phyloP scores from a whole-genome alignment of 2,113 vertebrate species.

The zebrafish (Danio rerio) region DNA sequence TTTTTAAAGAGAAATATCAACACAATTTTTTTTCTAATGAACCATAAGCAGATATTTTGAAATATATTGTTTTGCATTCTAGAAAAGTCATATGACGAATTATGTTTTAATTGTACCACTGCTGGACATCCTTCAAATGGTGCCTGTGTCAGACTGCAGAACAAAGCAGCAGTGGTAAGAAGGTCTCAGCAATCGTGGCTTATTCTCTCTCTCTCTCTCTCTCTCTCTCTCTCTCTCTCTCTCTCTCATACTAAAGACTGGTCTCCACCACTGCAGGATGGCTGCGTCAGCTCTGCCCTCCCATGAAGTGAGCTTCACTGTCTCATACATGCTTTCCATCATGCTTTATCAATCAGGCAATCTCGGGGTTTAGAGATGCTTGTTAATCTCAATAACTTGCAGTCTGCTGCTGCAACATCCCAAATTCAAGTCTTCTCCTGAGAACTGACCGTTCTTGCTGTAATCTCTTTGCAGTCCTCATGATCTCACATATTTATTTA shows the following conservation, averaged over 20 bases:
- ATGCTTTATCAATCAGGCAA: slow-evolving; percentile 53
- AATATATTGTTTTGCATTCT: too few relatives aligned
- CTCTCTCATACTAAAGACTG: slow-evolving; percentile 36
- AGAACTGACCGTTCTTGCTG: slow-evolving; percentile 54
- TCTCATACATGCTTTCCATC: slow-evolving; percentile 55
- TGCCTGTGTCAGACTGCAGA: slow-evolving; percentile 51
- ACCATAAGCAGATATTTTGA: neutral
- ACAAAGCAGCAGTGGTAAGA: slow-evolving; percentile 36
- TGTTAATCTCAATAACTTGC: slow-evolving; percentile 39
- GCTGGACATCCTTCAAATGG: slow-evolving; percentile 17
- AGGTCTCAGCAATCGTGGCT: slow-evolving; percentile 37
- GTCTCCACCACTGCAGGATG: slow-evolving; percentile 46
- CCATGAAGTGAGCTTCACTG: slow-evolving; percentile 20
- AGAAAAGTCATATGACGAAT: too few relatives aligned
- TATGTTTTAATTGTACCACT: neutral
- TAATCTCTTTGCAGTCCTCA: slow-evolving; percentile 56
- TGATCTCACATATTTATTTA: neutral
- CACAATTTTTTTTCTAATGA: neutral
- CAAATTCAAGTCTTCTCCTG: neutral
- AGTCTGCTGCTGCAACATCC: slow-evolving; percentile 25
- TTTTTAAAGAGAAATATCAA: neutral
- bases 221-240: slow-evolving; percentile 54
- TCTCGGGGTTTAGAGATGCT: too few relatives aligned
- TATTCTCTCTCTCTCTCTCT: slow-evolving; percentile 53
- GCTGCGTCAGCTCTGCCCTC: slow-evolving; percentile 48